Evolutionary conservation across 2,888 invertebrate genomes (phyloP).

Genomic region (Diarsia dahlii): DNA sequence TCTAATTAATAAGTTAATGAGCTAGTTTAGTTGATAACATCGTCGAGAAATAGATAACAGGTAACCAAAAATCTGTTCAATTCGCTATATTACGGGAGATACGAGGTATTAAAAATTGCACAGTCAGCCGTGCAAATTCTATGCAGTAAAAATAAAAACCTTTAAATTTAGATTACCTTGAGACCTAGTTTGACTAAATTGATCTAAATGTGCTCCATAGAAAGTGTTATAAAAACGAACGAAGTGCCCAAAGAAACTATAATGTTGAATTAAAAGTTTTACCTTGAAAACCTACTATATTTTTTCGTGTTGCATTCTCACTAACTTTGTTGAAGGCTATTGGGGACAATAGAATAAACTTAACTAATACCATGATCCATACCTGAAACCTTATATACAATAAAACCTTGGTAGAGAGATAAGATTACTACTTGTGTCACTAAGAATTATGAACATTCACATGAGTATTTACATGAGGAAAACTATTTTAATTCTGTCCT

Average conservation of each 20-base stretch:
- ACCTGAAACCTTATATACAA: slow-evolving; percentile 63
- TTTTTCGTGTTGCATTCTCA: slow-evolving; percentile 8
- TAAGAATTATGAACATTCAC: slow-evolving; percentile 40
- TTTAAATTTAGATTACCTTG: slow-evolving; percentile 73
- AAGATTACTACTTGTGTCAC: slow-evolving; percentile 63
- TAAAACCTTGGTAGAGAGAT: slow-evolving; percentile 70
- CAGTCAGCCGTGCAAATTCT: slow-evolving; percentile 65
- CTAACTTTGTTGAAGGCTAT: slow-evolving; percentile 30
- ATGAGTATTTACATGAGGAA: slow-evolving; percentile 47
- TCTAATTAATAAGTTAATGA: slow-evolving; percentile 75
- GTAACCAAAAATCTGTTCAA: slow-evolving; percentile 54
- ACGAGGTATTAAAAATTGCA: slow-evolving; percentile 60
- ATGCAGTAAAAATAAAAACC: slow-evolving; percentile 57
- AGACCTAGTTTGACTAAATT: slow-evolving; percentile 31
- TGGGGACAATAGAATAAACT: slow-evolving; percentile 1
- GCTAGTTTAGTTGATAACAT: slow-evolving; percentile 66
- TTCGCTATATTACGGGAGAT: slow-evolving; percentile 1
- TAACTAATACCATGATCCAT: slow-evolving; percentile 25
- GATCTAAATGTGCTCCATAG: slow-evolving; percentile 19
- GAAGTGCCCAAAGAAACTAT: neutral
- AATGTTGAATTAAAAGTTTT: slow-evolving; percentile 20
- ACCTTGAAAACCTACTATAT: slow-evolving; percentile 2
- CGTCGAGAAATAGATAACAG: slow-evolving; percentile 57
- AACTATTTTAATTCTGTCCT: slow-evolving; percentile 18
- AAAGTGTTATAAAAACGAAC: slow-evolving; percentile 10